A percentile compares a stretch with the other conserved stretches of the same genome.
phyloP scores from a whole-genome alignment of 1,140 invertebrate genomes.

The Drosophila tani region DNA sequence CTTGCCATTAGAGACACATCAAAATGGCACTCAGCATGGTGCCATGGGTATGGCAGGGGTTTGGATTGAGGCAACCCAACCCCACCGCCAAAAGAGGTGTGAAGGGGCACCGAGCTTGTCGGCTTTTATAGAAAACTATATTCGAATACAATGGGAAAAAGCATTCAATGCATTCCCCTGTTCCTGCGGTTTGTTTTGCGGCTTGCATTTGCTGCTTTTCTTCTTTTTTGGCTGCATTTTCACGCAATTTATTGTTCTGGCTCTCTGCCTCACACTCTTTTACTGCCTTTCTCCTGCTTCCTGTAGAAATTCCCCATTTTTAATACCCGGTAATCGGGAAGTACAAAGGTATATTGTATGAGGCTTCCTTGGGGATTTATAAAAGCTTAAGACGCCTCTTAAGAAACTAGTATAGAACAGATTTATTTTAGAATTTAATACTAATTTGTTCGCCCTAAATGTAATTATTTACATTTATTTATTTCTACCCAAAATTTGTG shows the following conservation, averaged over 20 bases:
- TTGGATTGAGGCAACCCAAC: background rate
- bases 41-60: background rate
- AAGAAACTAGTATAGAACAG: no score
- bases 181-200: constrained; percentile 58
- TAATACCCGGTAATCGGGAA: background rate
- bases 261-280: constrained; percentile 3
- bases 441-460: no score
- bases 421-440: no score
- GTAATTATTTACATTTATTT: background rate
- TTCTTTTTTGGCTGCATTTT: constrained; percentile 72
- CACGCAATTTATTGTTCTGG: constrained; percentile 80
- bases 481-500: background rate
- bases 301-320: constrained; percentile 32
- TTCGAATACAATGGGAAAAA: constrained; percentile 58
- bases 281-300: constrained; percentile 27
- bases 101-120: constrained; percentile 23
- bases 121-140: constrained; percentile 64
- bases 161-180: constrained; percentile 73
- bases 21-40: constrained; percentile 73
- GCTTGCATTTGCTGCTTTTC: constrained; percentile 50
- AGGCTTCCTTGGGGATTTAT: background rate
- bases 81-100: constrained; percentile 5
- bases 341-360: no score
- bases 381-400: background rate
- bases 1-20: constrained; percentile 81